These are phyloP conservation scores for Strigamia transsilvanica DNA, from an alignment of 2,888 invertebrate genomes.

Conservation along the genomic window DNA sequence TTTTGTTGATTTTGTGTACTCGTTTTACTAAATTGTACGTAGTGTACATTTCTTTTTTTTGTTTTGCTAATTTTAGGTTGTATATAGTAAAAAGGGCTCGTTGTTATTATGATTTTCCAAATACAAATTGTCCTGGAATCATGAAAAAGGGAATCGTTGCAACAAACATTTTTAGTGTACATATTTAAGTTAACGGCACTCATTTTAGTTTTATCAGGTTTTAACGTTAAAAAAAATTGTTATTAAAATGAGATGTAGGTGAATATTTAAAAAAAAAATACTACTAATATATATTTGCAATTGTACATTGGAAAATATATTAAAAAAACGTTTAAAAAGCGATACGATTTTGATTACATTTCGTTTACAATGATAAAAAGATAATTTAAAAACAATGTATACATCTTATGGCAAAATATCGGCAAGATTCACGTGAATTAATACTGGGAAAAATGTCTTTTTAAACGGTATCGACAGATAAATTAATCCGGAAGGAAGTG, in stretches of 20 bases:
- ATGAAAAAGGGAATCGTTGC: neutral
- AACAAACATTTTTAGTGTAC: neutral
- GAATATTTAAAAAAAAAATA: neutral
- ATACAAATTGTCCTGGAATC: neutral
- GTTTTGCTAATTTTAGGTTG: neutral
- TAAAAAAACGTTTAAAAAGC: neutral
- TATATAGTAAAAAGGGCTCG: neutral
- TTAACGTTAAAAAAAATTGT: neutral
- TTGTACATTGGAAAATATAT: conserved; percentile 2
- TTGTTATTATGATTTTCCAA: neutral
- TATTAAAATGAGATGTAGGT: conserved; percentile 8
- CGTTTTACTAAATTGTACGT: neutral
- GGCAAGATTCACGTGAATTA: neutral
- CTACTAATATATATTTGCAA: neutral
- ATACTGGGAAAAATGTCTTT: neutral
- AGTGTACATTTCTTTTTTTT: neutral
- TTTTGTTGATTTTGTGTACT: neutral
- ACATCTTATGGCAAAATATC: neutral
- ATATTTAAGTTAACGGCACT: neutral
- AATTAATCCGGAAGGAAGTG: conserved; percentile 80
- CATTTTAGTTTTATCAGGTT: conserved; percentile 6
- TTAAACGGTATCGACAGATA: conserved; percentile 77
- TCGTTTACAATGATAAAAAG: neutral
- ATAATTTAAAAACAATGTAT: neutral
- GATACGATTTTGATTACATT: neutral